These are phyloP conservation scores for Scylla paramamosain DNA, from an alignment of 1,140 invertebrate species.

Conservation along the genomic window DNA sequence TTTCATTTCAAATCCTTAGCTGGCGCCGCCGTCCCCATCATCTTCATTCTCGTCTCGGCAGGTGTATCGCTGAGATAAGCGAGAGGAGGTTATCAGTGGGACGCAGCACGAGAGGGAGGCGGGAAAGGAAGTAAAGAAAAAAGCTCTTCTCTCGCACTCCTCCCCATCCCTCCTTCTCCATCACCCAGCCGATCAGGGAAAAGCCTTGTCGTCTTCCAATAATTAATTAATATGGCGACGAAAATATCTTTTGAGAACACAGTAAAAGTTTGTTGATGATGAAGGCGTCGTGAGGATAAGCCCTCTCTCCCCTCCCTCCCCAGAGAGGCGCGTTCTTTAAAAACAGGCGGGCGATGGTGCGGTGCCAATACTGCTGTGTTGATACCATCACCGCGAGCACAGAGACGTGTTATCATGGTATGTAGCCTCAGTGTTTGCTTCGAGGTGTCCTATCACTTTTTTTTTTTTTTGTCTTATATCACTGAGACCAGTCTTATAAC, in stretches of 20 bases:
- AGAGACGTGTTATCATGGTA: too few relatives aligned
- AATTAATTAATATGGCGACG: conserved; percentile 23
- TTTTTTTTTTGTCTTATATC: too few relatives aligned
- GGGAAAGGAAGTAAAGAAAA: neutral
- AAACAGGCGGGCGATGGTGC: too few relatives aligned
- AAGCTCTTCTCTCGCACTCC: neutral
- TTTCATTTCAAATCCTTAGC: too few relatives aligned
- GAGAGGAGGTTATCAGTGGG: neutral
- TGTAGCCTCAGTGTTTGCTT: too few relatives aligned
- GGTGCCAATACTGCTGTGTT: too few relatives aligned
- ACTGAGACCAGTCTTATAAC: too few relatives aligned
- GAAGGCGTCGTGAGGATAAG: neutral
- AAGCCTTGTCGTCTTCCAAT: neutral
- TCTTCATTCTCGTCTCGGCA: neutral
- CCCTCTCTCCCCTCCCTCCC: neutral
- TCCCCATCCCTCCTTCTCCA: neutral
- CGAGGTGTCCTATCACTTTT: too few relatives aligned
- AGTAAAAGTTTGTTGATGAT: neutral
- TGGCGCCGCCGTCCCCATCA: too few relatives aligned
- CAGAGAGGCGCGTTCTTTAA: neutral
- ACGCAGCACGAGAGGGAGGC: neutral
- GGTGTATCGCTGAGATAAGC: neutral
- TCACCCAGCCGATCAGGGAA: neutral
- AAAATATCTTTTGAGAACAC: neutral
- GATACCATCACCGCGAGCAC: too few relatives aligned